phyloP scores from a whole-genome alignment of 2,797 vertebrate species.

The Valencia hispanica region DNA sequence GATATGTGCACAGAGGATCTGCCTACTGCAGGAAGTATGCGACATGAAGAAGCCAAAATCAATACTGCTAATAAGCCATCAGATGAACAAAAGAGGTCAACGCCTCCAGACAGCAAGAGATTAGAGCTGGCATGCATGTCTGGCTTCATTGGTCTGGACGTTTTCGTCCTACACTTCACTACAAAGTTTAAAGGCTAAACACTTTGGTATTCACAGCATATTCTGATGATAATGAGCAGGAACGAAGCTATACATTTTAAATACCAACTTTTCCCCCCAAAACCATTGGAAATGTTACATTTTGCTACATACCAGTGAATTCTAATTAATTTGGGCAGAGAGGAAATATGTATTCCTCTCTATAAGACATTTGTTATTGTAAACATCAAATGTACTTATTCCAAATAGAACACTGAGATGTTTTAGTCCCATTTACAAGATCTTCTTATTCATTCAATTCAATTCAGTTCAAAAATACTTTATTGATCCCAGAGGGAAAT shows the following conservation, averaged over 20 bases:
- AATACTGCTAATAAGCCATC: constrained; percentile 74
- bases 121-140: constrained; percentile 52
- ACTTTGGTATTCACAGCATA: neutral
- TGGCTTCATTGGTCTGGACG: constrained; percentile 27
- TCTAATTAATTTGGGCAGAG: neutral
- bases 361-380: neutral
- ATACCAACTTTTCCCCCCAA: too few species aligned
- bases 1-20: constrained; percentile 65
- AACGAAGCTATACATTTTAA: too few species aligned
- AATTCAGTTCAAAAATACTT: too few species aligned
- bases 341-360: neutral
- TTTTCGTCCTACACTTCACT: neutral
- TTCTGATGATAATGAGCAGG: neutral
- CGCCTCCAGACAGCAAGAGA: constrained; percentile 63
- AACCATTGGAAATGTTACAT: neutral
- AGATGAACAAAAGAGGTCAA: constrained; percentile 74
- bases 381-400: neutral
- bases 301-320: neutral
- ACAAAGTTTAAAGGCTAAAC: neutral
- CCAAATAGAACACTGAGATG: neutral
- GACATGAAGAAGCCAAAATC: constrained; percentile 72
- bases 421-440: neutral
- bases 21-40: constrained; percentile 63
- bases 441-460: too few species aligned
- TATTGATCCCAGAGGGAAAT: too few species aligned